A percentile compares a stretch with the other conserved stretches of the same genome.
Evolutionary conservation across 2,888 invertebrate genomes (phyloP).

Genomic region (Romanomermis culicivorax): DNA sequence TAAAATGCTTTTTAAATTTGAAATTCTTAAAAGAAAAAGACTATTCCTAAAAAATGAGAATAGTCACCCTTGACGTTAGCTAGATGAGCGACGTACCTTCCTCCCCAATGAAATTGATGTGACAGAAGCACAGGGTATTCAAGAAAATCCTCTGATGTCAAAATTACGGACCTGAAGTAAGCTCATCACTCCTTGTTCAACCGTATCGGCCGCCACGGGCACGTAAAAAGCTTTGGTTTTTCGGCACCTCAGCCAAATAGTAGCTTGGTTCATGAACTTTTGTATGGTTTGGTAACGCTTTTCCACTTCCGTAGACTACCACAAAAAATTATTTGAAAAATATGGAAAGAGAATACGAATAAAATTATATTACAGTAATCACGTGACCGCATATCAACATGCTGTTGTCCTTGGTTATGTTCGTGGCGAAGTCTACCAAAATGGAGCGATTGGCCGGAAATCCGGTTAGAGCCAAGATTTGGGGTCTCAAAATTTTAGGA

Average conservation of each 20-base stretch:
- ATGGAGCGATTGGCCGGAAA: conserved; percentile 61
- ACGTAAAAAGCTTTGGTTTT: conserved; percentile 29
- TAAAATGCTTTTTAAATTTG: no score
- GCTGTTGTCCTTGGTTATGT: conserved; percentile 71
- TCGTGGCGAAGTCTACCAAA: conserved; percentile 65
- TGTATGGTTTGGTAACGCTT: conserved; percentile 18
- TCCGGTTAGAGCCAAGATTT: conserved; percentile 63
- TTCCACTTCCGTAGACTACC: conserved; percentile 14
- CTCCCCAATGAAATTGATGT: no score
- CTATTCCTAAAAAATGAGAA: no score
- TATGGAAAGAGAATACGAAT: not conserved
- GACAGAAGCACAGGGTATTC: no score
- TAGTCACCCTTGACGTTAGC: no score
- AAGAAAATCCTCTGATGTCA: no score
- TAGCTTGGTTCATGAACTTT: conserved; percentile 12
- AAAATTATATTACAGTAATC: conserved; percentile 40
- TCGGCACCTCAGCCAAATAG: not conserved
- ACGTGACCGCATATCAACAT: conserved; percentile 73
- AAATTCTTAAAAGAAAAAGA: no score
- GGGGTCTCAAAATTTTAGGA: conserved; percentile 41
- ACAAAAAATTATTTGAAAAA: not conserved
- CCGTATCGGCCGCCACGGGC: conserved; percentile 22
- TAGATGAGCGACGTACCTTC: no score
- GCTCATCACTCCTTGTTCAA: conserved; percentile 26
- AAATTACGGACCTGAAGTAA: conserved; percentile 27